phyloP scores from a whole-genome alignment of 2,888 invertebrate genomes.

The Athalia rosae region DNA sequence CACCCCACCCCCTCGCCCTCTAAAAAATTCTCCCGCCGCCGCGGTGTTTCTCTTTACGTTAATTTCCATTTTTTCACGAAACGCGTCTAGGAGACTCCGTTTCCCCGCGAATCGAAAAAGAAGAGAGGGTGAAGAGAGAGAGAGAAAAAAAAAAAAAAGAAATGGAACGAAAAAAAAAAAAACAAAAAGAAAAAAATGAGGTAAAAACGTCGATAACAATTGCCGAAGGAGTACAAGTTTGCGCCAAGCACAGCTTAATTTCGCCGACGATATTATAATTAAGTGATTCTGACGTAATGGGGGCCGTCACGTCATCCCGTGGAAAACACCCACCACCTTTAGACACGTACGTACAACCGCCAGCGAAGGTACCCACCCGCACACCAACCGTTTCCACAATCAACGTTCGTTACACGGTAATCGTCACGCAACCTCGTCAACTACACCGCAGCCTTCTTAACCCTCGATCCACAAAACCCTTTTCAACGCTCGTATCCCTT shows the following conservation, averaged over 20 bases:
- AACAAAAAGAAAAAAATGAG: constrained; percentile 43
- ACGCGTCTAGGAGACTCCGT: too few relatives aligned
- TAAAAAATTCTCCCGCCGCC: too few relatives aligned
- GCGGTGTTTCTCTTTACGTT: too few relatives aligned
- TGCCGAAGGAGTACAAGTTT: constrained; percentile 71
- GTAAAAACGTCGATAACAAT: constrained; percentile 68
- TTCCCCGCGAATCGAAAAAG: too few relatives aligned
- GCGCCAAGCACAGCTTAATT: constrained; percentile 71
- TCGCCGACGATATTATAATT: constrained; percentile 73
- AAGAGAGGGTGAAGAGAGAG: neutral
- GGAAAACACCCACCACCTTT: constrained; percentile 59
- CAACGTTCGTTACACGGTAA: constrained; percentile 68
- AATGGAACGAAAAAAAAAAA: neutral
- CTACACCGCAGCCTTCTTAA: neutral
- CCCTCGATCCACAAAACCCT: neutral
- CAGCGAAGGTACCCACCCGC: too few relatives aligned
- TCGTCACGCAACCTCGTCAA: constrained; percentile 65
- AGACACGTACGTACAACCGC: too few relatives aligned
- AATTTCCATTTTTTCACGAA: too few relatives aligned
- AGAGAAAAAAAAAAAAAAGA: neutral
- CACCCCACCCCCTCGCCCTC: too few relatives aligned
- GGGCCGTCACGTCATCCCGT: constrained; percentile 69
- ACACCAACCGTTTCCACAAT: constrained; percentile 65
- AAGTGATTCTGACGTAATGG: constrained; percentile 72
- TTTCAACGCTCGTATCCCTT: too few relatives aligned